Evolutionary conservation across 2,113 vertebrate species (phyloP), one percentile per base, ranked within the genome.

Genomic region (Erinaceus europaeus): DNA sequence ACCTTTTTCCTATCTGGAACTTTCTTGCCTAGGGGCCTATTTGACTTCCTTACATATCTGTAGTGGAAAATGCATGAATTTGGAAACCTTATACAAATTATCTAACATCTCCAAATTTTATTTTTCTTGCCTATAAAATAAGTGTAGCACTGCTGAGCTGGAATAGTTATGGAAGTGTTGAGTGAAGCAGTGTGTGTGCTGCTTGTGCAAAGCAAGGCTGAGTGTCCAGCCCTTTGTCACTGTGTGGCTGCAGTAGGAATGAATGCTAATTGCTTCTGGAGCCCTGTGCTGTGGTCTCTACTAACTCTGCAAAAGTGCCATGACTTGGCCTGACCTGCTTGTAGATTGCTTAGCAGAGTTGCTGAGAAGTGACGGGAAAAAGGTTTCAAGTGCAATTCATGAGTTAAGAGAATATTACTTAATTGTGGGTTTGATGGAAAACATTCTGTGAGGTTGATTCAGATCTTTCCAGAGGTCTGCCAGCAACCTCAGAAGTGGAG

Each of bases 381-480:
- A 90, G 36, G 25, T 95, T 96, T 87, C 75, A 4, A 85, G 78
- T 81, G 61, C 90, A 93, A 84, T 48, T 94, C 91, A 90, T 93
- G 93, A 96, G 95, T 94, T 95, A 95, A 94, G 86, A 91, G 93
- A 95, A 62, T 94, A 93, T 96, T 93, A 96, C 92, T 96, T 95
- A 94, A 94, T 93, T 94, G 91, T 80, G 92, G 94, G 81, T 91
- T 95, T 92, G 90, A 95, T 96, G 95, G 95, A 96, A 96, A 96
- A 96, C 95, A 95, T 96, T 91, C 90, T 96, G 91, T 90, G 94
- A 95, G 85, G 90, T 91, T 95, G 92, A 91, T 96, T 93, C 74
- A 85, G 92, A 91, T 93, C 92, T 90, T 83, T 94, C 89, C 92
- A 89, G 81, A 91, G 93, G 88, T 90, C 94, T 95, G 94, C 95